Evolutionary conservation across 2,113 vertebrate species (phyloP).

Genomic region (Leptobrachium leishanense): DNA sequence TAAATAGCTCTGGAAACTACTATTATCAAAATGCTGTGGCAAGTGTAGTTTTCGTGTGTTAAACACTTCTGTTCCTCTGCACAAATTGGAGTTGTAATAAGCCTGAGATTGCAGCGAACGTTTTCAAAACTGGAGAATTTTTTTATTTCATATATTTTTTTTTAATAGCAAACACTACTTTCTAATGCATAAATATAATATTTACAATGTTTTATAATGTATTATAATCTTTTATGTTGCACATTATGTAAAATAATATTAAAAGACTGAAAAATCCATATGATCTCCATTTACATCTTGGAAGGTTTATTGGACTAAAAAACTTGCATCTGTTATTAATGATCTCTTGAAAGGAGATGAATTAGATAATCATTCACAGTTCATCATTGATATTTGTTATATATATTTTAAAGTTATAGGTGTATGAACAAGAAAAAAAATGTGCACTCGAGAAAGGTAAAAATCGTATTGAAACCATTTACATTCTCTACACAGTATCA

Average conservation of each 20-base stretch:
- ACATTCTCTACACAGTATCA: too few relatives aligned
- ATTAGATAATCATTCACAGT: too few relatives aligned
- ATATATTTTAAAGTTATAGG: too few relatives aligned
- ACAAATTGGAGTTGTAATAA: conserved; percentile 39
- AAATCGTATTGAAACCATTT: too few relatives aligned
- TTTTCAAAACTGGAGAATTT: too few relatives aligned
- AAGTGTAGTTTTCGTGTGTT: conserved; percentile 47
- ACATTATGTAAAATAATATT: background rate
- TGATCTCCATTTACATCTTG: too few relatives aligned
- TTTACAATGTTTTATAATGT: conserved; percentile 64
- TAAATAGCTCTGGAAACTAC: conserved; percentile 69
- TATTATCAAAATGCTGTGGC: conserved; percentile 51
- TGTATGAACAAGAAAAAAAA: too few relatives aligned
- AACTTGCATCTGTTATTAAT: too few relatives aligned
- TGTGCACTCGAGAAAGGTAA: too few relatives aligned
- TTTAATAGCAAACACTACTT: conserved; percentile 64
- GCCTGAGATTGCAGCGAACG: background rate
- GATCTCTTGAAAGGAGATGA: too few relatives aligned
- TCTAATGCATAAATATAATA: conserved; percentile 67
- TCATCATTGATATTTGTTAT: too few relatives aligned
- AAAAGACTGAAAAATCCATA: background rate
- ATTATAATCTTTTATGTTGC: background rate
- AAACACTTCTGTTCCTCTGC: conserved; percentile 16
- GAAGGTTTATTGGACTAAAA: too few relatives aligned
- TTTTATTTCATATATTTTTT: conserved; percentile 54